Conservation (phyloP, 2,113 vertebrate genomes). For the Harpagus bidentatus region DNA sequence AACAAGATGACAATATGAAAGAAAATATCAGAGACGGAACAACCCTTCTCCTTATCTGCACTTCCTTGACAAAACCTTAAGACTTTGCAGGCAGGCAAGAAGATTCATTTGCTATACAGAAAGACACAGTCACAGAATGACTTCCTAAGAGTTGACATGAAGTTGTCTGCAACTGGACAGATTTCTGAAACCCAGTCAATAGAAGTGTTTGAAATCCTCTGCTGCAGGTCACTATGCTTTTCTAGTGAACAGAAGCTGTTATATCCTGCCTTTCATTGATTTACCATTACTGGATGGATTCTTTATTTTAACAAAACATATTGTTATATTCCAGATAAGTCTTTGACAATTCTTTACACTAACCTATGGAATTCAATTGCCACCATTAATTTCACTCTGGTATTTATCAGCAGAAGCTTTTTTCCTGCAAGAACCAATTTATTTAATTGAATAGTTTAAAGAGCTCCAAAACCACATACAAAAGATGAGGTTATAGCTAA, state of each 20-base stretch:
- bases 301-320: slow-evolving; percentile 33
- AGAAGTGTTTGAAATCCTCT: neutral
- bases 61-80: neutral
- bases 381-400: slow-evolving; percentile 38
- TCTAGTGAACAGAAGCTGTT: neutral
- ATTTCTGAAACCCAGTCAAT: neutral
- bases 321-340: slow-evolving; percentile 21
- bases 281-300: slow-evolving; percentile 20
- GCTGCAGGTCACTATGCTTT: neutral
- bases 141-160: neutral
- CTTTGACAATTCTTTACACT: slow-evolving; percentile 26
- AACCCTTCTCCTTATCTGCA: neutral
- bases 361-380: slow-evolving; percentile 55
- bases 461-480: slow-evolving; percentile 40
- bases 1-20: neutral
- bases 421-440: slow-evolving; percentile 51
- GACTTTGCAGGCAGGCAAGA: neutral
- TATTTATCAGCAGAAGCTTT: slow-evolving; percentile 58
- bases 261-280: neutral
- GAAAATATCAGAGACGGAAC: neutral
- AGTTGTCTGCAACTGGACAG: neutral
- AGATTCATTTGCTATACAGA: neutral
- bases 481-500: slow-evolving; percentile 36
- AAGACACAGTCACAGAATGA: neutral
- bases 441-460: slow-evolving; percentile 59